A percentile compares a stretch with the other conserved stretches of the same genome.
phyloP scores from a whole-genome alignment of 1,140 invertebrate genomes.

The Danaus plexippus region DNA sequence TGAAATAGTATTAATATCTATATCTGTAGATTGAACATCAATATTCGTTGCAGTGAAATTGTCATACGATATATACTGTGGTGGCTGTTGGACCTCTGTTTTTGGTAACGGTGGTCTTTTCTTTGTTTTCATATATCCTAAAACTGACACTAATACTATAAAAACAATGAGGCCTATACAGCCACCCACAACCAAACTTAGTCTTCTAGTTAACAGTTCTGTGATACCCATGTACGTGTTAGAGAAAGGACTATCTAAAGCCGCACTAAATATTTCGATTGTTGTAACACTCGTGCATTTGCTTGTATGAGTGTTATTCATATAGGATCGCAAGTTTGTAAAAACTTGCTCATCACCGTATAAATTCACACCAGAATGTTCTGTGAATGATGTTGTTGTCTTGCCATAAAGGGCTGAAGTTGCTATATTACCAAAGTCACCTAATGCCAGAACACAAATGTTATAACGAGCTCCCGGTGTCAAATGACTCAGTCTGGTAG shows the following conservation, averaged over 20 bases:
- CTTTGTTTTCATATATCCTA: conserved; percentile 90
- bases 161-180: conserved; percentile 90
- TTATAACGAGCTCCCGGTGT: conserved; percentile 84
- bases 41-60: conserved; percentile 62
- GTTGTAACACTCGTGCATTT: conserved; percentile 84
- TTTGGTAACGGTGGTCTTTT: conserved; percentile 84
- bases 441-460: conserved; percentile 87
- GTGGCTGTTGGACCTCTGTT: conserved; percentile 74
- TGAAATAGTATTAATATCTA: conserved; percentile 59
- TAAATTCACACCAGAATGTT: conserved; percentile 59
- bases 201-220: conserved; percentile 80
- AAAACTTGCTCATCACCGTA: conserved; percentile 71
- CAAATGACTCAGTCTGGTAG: conserved; percentile 80
- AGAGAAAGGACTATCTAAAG: conserved; percentile 76
- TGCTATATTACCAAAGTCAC: conserved; percentile 74
- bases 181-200: conserved; percentile 88
- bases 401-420: conserved; percentile 62
- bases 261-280: conserved; percentile 78
- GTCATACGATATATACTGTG: conserved; percentile 72
- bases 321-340: conserved; percentile 72
- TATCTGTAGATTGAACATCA: conserved; percentile 59
- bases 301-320: conserved; percentile 82
- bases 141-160: conserved; percentile 82
- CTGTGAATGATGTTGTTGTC: conserved; percentile 62
- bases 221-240: conserved; percentile 77